phyloP scores from a whole-genome alignment of 2,888 invertebrate genomes.

The Rhodophaea formosa region DNA sequence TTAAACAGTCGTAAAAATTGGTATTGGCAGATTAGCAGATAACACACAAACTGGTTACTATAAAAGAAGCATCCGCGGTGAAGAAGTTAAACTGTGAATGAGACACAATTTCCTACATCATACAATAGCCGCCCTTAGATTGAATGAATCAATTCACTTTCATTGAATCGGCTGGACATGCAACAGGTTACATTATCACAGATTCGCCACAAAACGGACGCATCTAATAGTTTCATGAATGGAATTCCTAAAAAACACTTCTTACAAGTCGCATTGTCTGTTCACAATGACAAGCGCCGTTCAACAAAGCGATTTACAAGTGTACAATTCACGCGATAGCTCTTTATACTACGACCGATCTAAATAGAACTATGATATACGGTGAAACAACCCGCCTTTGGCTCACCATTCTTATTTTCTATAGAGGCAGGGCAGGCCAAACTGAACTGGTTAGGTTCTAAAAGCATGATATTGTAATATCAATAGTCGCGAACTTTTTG shows the following conservation, averaged over 20 bases:
- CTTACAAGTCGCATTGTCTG: constrained; percentile 80
- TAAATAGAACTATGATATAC: constrained; percentile 57
- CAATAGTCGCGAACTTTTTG: constrained; percentile 76
- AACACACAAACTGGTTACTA: constrained; percentile 13
- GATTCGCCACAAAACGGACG: constrained; percentile 65
- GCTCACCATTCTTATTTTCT: constrained; percentile 33
- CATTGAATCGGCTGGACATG: constrained; percentile 47
- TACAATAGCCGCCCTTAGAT: constrained; percentile 20
- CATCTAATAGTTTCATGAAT: constrained; percentile 75
- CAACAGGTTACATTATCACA: constrained; percentile 73
- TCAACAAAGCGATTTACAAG: constrained; percentile 77
- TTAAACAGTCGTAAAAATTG: too few relatives aligned
- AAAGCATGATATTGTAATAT: constrained; percentile 76
- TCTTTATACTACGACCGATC: constrained; percentile 72
- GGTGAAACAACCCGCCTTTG: constrained; percentile 40
- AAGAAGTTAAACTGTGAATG: constrained; percentile 1
- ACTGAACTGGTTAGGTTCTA: constrained; percentile 65
- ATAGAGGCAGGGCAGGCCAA: constrained; percentile 47
- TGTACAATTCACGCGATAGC: constrained; percentile 78
- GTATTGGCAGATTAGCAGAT: neutral
- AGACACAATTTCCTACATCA: constrained; percentile 13
- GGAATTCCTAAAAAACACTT: constrained; percentile 78
- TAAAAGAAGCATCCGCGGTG: neutral
- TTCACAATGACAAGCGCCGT: constrained; percentile 74
- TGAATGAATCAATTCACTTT: constrained; percentile 47